Evolutionary conservation across 2,797 vertebrate genomes (phyloP), one percentile per base, ranked within the genome.

Genomic region (Enteromius radiatus): DNA sequence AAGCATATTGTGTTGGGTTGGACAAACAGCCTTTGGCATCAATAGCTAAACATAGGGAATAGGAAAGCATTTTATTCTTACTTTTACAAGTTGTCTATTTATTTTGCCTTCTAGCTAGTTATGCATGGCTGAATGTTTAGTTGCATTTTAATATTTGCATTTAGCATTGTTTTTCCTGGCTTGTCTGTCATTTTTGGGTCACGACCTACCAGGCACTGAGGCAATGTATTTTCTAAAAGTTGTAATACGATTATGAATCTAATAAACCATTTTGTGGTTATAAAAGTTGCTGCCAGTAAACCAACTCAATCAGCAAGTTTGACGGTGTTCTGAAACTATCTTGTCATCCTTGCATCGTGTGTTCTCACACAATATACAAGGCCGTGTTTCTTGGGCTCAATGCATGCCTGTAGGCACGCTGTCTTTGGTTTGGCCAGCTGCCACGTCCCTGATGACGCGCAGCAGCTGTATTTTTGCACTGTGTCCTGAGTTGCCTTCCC

Each of bases 401-500:
- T 80, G 64, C 80, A 89, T 89, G 88, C 89, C 87, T 89, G 92
- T 89, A 89, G 89, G 87, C 82, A 77, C 83, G 81, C 87, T 81
- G 85, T 91, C 91, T 91, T 92, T 92, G 91, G 89, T 82, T 91
- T 94, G 93, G 93, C 89, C 0, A 63, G 61, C 80, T 45, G 89
- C 93, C 92, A 89, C 85, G 80, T 75, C 84, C 89, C 86, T 91
- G 93, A 94, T 92, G 91, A 91, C 89, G 92, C 89, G 90, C 89
- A 93, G 90, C 94, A 95, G 93, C 93, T 95, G 94, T 93, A 94
- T 94, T 85, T 86, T 83, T 89, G 90, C n/a, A 82, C 90, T 41
- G 89, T 94, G 93, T 95, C 94, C 93, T 86, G 86, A 90, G 90
- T 92, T 94, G 93, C 92, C 93, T 94, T 93, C 91, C 91, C 90